Base-by-base conservation (phyloP, 2,888 invertebrate genomes). In the Archips crataeganus region DNA sequence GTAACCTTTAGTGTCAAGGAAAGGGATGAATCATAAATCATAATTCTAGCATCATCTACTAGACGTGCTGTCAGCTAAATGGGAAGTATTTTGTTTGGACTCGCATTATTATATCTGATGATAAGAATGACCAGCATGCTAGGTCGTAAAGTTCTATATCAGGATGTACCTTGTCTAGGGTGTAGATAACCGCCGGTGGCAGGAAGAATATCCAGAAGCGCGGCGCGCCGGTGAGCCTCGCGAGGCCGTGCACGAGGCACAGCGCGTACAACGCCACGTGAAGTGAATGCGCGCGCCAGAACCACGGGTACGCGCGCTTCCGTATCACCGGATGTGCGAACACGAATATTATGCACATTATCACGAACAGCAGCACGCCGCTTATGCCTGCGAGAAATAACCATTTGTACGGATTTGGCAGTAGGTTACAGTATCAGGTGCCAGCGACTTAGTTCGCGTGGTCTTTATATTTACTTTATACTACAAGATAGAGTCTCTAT, bases 261-360 rank as follows among this genome's bases (percentile, higher is more conserved):
- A 99, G 90, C 0, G 97, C 96, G 84, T 99, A 99, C 23, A 99
- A 93, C 0, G 97, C 94, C 10, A 98, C 96, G 87, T 99, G 98
- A 6, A 99, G 95, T 10, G 98, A 97, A 89, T 99, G 99, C 66
- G 99, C 98, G 75, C 97, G 96, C 98, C 99, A 99, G 92, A 99
- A 99, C 94, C 98, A 99, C 75, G 98, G 98, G 90, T 98, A 99
- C 0, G 99, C 99, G 81, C 98, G 97, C 88, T 98, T 98, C 63
- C 99, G 96, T 75, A 99, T 97, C 3, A 96, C 96, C 0, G 99
- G 98, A 92, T 99, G 98, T 0, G 99, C 99, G 87, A 99, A 99
- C n/a, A 98, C 97, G 86, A 99, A 98, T 80, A 99, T 99, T 70
- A 99, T 97, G 86, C 98, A 97, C 97, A 99, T 98, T 70, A 98